Evolutionary conservation across 2,888 invertebrate genomes (phyloP).

Genomic region (Apeira syringaria): DNA sequence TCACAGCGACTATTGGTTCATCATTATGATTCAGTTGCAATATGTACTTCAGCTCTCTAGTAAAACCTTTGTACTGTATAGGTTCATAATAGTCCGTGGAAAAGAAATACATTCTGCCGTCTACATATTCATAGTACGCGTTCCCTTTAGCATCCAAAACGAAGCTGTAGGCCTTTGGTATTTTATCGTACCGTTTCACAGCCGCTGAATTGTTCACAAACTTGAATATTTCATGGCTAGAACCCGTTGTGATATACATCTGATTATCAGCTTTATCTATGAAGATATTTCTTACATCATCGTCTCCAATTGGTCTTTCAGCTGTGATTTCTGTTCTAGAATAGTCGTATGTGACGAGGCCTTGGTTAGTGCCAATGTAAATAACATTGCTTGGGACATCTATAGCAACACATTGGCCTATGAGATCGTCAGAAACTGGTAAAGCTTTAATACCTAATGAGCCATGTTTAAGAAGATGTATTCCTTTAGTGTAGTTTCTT

Average conservation of each 20-base stretch:
- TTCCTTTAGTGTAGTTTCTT: conserved; percentile 71
- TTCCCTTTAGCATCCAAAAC: conserved; percentile 66
- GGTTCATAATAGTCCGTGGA: conserved; percentile 66
- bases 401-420: conserved; percentile 67
- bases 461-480: conserved; percentile 65
- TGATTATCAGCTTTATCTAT: conserved; percentile 65
- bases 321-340: conserved; percentile 59
- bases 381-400: conserved; percentile 54
- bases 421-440: conserved; percentile 62
- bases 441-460: conserved; percentile 67
- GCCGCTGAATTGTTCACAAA: conserved; percentile 72
- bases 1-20: conserved; percentile 69
- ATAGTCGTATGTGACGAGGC: conserved; percentile 65
- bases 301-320: conserved; percentile 72
- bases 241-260: conserved; percentile 71
- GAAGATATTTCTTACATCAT: conserved; percentile 68
- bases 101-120: conserved; percentile 70
- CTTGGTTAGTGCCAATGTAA: conserved; percentile 74
- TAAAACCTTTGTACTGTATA: conserved; percentile 72
- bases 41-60: conserved; percentile 69
- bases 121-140: conserved; percentile 68
- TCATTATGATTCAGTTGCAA: conserved; percentile 63
- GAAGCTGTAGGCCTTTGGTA: conserved; percentile 71
- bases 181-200: conserved; percentile 65
- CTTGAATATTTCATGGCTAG: conserved; percentile 63